phyloP scores from a whole-genome alignment of 2,797 vertebrate species.

The Acipenser oxyrinchus region DNA sequence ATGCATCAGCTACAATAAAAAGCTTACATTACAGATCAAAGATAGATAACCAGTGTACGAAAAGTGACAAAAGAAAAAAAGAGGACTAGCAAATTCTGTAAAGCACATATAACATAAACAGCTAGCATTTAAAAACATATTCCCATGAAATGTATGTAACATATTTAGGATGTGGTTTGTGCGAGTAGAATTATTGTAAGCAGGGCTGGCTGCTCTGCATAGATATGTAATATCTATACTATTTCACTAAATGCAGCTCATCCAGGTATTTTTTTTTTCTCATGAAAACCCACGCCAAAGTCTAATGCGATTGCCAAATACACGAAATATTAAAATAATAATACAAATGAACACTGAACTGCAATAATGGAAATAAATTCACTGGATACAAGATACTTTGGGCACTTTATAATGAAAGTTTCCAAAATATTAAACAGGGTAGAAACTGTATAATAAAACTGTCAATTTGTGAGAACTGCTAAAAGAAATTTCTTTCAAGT shows the following conservation, averaged over 20 bases:
- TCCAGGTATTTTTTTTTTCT: background rate
- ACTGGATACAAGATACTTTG: conserved; percentile 12
- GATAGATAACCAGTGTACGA: conserved; percentile 80
- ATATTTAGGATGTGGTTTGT: conserved; percentile 31
- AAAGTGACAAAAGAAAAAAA: conserved; percentile 61
- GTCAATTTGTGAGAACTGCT: conserved; percentile 1
- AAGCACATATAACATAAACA: conserved; percentile 70
- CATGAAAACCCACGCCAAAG: no score
- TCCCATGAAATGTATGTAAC: conserved; percentile 66
- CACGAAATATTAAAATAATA: conserved; percentile 6
- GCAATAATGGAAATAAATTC: conserved; percentile 11
- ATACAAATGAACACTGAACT: conserved; percentile 1
- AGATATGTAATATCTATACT: conserved; percentile 41
- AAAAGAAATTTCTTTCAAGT: no score
- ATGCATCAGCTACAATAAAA: conserved; percentile 88
- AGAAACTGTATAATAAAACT: background rate
- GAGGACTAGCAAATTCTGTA: conserved; percentile 72
- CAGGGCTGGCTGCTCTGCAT: conserved; percentile 53
- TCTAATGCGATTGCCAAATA: background rate
- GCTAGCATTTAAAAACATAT: conserved; percentile 71
- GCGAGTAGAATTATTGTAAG: background rate
- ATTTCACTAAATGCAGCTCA: conserved; percentile 28
- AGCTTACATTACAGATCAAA: conserved; percentile 85
- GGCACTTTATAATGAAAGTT: conserved; percentile 10
- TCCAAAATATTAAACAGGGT: conserved; percentile 11